Base-by-base conservation (phyloP, 2,888 invertebrate species). In the Hemaris fuciformis region DNA sequence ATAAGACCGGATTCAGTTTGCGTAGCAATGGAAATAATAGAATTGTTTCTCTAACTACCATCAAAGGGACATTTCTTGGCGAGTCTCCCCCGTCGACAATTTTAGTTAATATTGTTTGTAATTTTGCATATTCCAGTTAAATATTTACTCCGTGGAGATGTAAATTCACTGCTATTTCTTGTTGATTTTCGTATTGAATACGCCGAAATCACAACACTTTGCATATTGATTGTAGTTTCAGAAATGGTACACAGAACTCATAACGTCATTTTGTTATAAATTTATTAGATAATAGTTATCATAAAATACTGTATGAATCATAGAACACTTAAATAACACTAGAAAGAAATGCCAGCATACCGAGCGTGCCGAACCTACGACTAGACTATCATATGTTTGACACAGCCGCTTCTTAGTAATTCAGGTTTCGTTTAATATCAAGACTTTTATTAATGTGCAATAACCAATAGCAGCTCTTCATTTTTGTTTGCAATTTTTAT, bases 21-120 rank as follows among this genome's bases (percentile, higher is more conserved):
- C 58, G 62, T 59, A 65, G 62, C 65, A 62, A 67, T 66, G 61
- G 69, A 64, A 64, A 67, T 75, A 71, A 74, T 68, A 68, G 69
- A 75, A 79, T 79, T 73, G 73, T 78, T 70, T 65, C 69, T 65
- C 53, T 67, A 70, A 76, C 69, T 73, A 69, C 64, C 64, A 64
- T 68, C 64, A 63, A 61, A 71, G 68, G 68, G 57, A 64, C 67
- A 63, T 68, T 64, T 58, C 59, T 60, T 58, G 59, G 43, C 62
- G 62, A 67, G 53, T 18, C 61, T 42, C 60, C 64, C 66, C 65
- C 64, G 66, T 70, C 66, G 68, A 69, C 69, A 70, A 72, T 71
- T 69, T 68, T 63, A 60, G 62, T 66, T 68, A 66, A 65, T 66
- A 48, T 66, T 66, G 31, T 67, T 68, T 65, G 65, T 59, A 67